phyloP scores from a whole-genome alignment of 2,888 invertebrate genomes.

The Coenonympha glycerion region DNA sequence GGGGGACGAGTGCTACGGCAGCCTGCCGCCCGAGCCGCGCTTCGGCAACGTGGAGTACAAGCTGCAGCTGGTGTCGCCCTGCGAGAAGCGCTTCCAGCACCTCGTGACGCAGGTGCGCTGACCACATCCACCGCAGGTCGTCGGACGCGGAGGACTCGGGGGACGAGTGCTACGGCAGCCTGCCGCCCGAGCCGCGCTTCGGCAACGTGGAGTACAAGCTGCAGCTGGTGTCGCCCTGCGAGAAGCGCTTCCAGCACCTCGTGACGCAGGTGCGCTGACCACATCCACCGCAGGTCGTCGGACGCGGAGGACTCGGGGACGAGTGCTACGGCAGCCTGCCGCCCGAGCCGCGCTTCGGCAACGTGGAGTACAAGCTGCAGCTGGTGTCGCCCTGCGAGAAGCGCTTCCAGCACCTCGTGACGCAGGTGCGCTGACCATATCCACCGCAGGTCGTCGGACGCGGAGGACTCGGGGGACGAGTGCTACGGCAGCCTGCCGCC shows the following conservation, averaged over 20 bases:
- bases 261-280: slow-evolving; percentile 86
- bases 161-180: too few relatives aligned
- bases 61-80: slow-evolving; percentile 93
- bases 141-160: slow-evolving; percentile 57
- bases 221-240: slow-evolving; percentile 93
- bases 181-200: too few relatives aligned
- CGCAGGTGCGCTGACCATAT: slow-evolving; percentile 79
- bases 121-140: slow-evolving; percentile 37
- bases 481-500: slow-evolving; percentile 82
- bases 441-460: slow-evolving; percentile 49
- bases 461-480: slow-evolving; percentile 61
- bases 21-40: slow-evolving; percentile 92
- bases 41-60: slow-evolving; percentile 98
- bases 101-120: slow-evolving; percentile 90
- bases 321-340: slow-evolving; percentile 79
- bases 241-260: slow-evolving; percentile 91
- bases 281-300: slow-evolving; percentile 42
- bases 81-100: slow-evolving; percentile 91
- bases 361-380: slow-evolving; percentile 97
- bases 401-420: slow-evolving; percentile 93
- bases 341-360: slow-evolving; percentile 95
- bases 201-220: too few relatives aligned
- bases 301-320: slow-evolving; percentile 57
- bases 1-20: slow-evolving; percentile 62
- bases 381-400: slow-evolving; percentile 93